These are phyloP conservation scores for Meloe dianella DNA, from an alignment of 2,888 invertebrate genomes.

Conservation along the genomic window DNA sequence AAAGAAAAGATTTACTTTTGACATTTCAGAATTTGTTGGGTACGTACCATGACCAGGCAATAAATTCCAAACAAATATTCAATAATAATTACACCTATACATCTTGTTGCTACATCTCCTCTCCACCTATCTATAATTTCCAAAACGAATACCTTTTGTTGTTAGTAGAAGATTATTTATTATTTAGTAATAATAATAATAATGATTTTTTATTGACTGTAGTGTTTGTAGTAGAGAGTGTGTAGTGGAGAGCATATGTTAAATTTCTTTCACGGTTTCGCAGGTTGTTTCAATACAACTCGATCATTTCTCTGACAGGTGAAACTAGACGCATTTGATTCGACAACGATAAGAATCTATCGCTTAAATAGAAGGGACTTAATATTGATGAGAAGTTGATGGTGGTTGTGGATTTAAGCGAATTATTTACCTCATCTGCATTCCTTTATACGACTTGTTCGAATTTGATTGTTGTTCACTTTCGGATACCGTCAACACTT, in stretches of 20 bases:
- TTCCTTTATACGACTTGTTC: background rate
- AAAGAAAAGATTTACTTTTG: background rate
- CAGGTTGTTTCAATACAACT: conserved; percentile 3
- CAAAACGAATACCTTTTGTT: background rate
- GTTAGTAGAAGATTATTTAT: too few relatives aligned
- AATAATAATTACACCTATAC: conserved; percentile 6
- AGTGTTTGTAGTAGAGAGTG: background rate
- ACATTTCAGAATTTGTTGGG: background rate
- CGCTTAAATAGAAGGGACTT: background rate
- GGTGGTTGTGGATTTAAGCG: too few relatives aligned
- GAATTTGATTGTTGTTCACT: background rate
- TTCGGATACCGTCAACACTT: background rate
- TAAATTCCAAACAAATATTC: background rate
- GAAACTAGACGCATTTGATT: background rate
- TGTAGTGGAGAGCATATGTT: background rate
- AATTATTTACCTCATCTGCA: conserved; percentile 1
- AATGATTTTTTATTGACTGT: background rate
- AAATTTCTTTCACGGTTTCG: conserved; percentile 4
- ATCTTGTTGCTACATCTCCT: background rate
- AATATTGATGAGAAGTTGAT: background rate
- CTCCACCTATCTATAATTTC: background rate
- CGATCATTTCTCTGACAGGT: conserved; percentile 7
- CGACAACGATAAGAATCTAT: background rate
- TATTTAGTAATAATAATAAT: background rate
- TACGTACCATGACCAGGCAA: background rate